phyloP scores from a whole-genome alignment of 2,888 invertebrate genomes.

The Urechis unicinctus region DNA sequence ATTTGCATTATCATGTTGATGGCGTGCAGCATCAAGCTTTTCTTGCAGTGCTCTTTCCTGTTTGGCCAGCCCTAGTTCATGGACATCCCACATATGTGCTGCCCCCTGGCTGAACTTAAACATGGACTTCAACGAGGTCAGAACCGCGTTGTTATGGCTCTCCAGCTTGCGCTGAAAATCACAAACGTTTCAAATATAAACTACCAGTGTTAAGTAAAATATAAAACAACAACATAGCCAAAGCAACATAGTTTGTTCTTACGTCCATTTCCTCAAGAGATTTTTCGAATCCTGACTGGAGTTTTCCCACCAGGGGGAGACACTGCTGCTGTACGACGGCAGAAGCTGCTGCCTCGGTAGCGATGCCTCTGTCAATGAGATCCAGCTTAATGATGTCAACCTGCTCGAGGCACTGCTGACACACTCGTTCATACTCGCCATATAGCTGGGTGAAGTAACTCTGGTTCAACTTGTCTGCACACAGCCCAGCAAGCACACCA shows the following conservation, averaged over 20 bases:
- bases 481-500: too few species aligned
- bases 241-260: slow-evolving; percentile 16
- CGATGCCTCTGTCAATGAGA: slow-evolving; percentile 27
- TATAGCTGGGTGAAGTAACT: slow-evolving; percentile 36
- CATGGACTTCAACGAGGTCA: slow-evolving; percentile 34
- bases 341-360: slow-evolving; percentile 28
- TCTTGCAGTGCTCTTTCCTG: slow-evolving; percentile 46
- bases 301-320: slow-evolving; percentile 43
- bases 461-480: slow-evolving; percentile 37
- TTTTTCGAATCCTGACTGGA: slow-evolving; percentile 40
- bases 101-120: slow-evolving; percentile 47
- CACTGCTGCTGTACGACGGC: slow-evolving; percentile 36
- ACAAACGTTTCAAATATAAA: too few species aligned
- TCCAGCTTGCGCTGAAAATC: slow-evolving; percentile 36
- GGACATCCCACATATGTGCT: slow-evolving; percentile 48
- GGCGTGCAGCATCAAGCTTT: slow-evolving; percentile 39
- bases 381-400: slow-evolving; percentile 33
- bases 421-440: slow-evolving; percentile 42
- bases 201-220: background rate
- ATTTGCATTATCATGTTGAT: slow-evolving; percentile 43
- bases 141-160: slow-evolving; percentile 29
- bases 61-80: slow-evolving; percentile 45
- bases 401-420: slow-evolving; percentile 37
- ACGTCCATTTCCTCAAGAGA: slow-evolving; percentile 46
- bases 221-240: background rate